A percentile compares a stretch with the other conserved stretches of the same genome.
phyloP scores from a whole-genome alignment of 2,888 invertebrate species.

The Augiades crinisus region DNA sequence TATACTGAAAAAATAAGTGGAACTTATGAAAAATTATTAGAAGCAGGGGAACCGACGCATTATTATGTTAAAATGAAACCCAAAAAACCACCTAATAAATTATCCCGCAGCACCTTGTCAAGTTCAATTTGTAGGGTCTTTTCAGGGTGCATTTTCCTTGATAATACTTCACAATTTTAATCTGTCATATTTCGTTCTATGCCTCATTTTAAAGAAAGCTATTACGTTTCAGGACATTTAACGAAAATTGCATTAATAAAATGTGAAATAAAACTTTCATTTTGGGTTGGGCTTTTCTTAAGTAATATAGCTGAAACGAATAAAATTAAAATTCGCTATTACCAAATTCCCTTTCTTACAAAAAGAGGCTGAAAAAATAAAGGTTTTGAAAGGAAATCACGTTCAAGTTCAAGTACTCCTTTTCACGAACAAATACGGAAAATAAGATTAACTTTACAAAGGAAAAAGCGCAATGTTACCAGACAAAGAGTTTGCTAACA shows the following conservation, averaged over 20 bases:
- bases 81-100: background rate
- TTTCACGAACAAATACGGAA: background rate
- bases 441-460: constrained; percentile 11
- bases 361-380: background rate
- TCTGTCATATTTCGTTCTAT: background rate
- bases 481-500: constrained; percentile 5
- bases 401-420: constrained; percentile 2
- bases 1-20: background rate
- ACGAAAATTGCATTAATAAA: too few relatives aligned
- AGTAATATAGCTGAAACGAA: too few relatives aligned
- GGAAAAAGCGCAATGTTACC: background rate
- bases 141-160: background rate
- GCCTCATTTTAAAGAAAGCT: background rate
- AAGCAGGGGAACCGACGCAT: background rate
- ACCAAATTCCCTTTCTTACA: too few relatives aligned
- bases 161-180: background rate
- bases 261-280: too few relatives aligned
- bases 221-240: too few relatives aligned
- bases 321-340: too few relatives aligned
- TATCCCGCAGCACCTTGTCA: background rate
- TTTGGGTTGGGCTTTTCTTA: too few relatives aligned
- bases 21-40: background rate
- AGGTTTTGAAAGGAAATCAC: constrained; percentile 3
- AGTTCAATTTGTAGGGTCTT: background rate
- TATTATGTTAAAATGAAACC: background rate